Conservation (phyloP, 2,888 invertebrate species). For the Epinotia brunnichana region DNA sequence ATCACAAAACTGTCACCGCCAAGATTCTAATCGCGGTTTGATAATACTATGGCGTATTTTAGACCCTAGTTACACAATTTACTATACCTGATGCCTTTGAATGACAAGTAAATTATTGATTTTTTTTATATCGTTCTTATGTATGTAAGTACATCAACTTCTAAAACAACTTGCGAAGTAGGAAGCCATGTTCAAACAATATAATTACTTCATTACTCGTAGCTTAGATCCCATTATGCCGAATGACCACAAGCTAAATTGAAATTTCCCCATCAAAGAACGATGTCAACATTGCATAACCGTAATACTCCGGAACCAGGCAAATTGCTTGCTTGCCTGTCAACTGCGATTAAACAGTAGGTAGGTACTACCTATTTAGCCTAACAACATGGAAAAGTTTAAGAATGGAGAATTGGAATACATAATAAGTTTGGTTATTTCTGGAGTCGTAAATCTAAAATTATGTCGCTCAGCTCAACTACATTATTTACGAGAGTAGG, state of each 20-base stretch:
- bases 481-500: not conserved
- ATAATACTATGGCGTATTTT: no score
- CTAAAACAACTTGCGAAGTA: not conserved
- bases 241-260: slow-evolving; percentile 37
- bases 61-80: no score
- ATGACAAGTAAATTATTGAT: not conserved
- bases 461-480: slow-evolving; percentile 1
- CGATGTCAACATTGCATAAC: slow-evolving; percentile 28
- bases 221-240: slow-evolving; percentile 6
- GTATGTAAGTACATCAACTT: no score
- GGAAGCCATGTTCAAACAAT: slow-evolving; percentile 1
- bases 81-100: no score
- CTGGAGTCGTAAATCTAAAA: slow-evolving; percentile 21
- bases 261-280: slow-evolving; percentile 15
- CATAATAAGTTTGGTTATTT: slow-evolving; percentile 13
- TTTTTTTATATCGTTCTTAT: no score
- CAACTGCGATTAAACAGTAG: slow-evolving; percentile 35
- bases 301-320: slow-evolving; percentile 29
- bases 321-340: slow-evolving; percentile 42
- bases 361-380: slow-evolving; percentile 16
- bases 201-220: slow-evolving; percentile 5
- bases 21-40: no score
- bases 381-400: slow-evolving; percentile 28
- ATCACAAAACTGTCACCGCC: no score
- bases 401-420: slow-evolving; percentile 16